A percentile compares a stretch with the other conserved stretches of the same genome.
Conservation (phyloP, 2,797 vertebrate genomes). For the Pseudomugil tenellus region DNA sequence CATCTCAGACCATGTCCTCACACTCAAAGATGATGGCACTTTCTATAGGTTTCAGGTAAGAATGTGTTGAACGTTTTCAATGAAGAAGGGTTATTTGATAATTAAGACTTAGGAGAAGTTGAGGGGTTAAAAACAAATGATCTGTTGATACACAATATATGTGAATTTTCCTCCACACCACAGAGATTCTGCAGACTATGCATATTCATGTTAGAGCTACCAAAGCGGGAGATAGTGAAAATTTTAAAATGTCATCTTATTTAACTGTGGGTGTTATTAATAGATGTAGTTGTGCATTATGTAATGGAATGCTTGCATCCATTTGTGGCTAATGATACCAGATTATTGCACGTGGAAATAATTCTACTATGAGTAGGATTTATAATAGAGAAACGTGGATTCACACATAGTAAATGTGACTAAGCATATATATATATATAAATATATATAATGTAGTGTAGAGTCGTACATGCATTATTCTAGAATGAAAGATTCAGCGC, state of each 20-base stretch:
- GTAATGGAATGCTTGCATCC: neutral
- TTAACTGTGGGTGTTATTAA: neutral
- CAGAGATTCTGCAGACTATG: neutral
- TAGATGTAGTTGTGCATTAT: neutral
- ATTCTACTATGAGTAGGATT: neutral
- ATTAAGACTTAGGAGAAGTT: neutral
- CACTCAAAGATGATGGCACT: conserved; percentile 95
- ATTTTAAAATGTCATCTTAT: neutral
- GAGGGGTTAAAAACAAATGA: neutral
- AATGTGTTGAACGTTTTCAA: neutral
- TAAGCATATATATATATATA: neutral
- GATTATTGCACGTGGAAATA: neutral
- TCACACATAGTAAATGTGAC: too few relatives aligned
- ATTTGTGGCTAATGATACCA: neutral
- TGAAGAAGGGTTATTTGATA: neutral
- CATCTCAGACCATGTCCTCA: conserved; percentile 96
- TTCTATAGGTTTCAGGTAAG: conserved; percentile 96
- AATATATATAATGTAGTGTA: neutral
- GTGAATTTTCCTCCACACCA: neutral
- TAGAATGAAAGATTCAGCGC: neutral
- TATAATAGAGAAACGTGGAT: too few relatives aligned
- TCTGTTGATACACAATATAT: neutral
- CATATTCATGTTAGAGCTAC: neutral
- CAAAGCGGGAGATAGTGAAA: neutral
- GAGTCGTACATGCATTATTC: neutral